A percentile compares a stretch with the other conserved stretches of the same genome.
Evolutionary conservation across 2,888 invertebrate species (phyloP).

Genomic region (Agonopterix subpropinquella): DNA sequence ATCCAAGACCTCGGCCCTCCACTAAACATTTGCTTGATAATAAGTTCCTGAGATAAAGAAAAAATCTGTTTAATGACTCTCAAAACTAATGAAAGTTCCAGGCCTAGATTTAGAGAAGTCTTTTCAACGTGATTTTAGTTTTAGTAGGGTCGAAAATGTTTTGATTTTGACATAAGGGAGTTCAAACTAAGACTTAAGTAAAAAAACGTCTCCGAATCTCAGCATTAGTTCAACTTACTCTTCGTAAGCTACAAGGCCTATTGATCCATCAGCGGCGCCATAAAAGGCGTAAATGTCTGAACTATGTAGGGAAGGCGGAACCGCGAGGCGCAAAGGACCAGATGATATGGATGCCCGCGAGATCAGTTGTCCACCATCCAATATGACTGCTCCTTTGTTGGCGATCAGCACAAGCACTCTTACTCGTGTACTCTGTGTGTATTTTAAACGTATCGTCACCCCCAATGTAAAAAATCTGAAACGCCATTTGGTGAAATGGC

Average conservation of each 20-base stretch:
- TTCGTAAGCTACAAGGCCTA: constrained; percentile 83
- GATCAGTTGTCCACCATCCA: constrained; percentile 83
- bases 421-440: constrained; percentile 74
- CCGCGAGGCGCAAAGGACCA: constrained; percentile 51
- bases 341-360: constrained; percentile 38
- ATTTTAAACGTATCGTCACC: constrained; percentile 7
- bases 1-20: constrained; percentile 58
- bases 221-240: constrained; percentile 46
- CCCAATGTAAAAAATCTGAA: too few relatives aligned
- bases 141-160: too few relatives aligned
- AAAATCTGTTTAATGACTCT: not conserved
- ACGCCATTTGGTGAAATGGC: too few relatives aligned
- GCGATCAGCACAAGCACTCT: constrained; percentile 87
- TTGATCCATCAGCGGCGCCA: constrained; percentile 91
- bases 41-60: constrained; percentile 33
- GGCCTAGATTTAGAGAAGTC: too few relatives aligned
- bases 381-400: constrained; percentile 84
- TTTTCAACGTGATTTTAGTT: too few relatives aligned
- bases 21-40: constrained; percentile 53
- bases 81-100: not conserved
- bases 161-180: too few relatives aligned
- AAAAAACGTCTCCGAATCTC: not conserved
- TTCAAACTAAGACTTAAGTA: not conserved
- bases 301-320: constrained; percentile 35
- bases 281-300: constrained; percentile 83